phyloP scores from a whole-genome alignment of 2,888 invertebrate genomes.

The Pantelozetes paolii region DNA sequence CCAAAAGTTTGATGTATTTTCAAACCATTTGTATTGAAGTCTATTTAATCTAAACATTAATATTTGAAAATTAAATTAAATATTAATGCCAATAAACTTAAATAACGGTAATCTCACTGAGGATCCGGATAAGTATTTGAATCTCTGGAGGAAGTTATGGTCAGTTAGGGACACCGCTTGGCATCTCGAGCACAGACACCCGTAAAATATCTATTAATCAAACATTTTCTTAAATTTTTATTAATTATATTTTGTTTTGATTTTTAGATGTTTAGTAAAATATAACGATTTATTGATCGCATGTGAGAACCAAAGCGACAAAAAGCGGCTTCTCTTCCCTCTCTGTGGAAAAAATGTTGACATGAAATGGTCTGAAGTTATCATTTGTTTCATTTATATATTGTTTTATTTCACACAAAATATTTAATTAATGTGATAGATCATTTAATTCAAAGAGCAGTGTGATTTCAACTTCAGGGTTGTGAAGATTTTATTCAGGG shows the following conservation, averaged over 20 bases:
- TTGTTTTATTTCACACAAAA: no score
- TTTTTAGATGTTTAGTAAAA: conserved; percentile 37
- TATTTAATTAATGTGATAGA: no score
- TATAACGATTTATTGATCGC: conserved; percentile 29
- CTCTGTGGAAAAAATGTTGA: conserved; percentile 42
- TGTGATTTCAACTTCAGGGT: no score
- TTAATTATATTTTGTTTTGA: background rate
- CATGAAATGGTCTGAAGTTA: conserved; percentile 35
- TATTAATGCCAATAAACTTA: background rate
- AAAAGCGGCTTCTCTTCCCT: conserved; percentile 35
- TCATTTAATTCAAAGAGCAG: no score
- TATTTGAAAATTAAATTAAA: background rate
- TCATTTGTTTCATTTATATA: background rate
- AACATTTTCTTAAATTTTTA: background rate
- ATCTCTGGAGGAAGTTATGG: conserved; percentile 40
- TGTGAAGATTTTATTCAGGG: no score
- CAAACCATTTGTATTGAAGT: background rate
- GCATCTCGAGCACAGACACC: conserved; percentile 40
- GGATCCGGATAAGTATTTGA: conserved; percentile 34
- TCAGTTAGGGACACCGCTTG: conserved; percentile 41
- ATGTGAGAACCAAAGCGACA: conserved; percentile 25
- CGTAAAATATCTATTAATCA: conserved; percentile 25
- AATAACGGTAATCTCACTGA: background rate
- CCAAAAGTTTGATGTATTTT: background rate
- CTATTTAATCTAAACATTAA: no score